Conservation (phyloP, 2,113 vertebrate genomes). For the Cygnus atratus region DNA sequence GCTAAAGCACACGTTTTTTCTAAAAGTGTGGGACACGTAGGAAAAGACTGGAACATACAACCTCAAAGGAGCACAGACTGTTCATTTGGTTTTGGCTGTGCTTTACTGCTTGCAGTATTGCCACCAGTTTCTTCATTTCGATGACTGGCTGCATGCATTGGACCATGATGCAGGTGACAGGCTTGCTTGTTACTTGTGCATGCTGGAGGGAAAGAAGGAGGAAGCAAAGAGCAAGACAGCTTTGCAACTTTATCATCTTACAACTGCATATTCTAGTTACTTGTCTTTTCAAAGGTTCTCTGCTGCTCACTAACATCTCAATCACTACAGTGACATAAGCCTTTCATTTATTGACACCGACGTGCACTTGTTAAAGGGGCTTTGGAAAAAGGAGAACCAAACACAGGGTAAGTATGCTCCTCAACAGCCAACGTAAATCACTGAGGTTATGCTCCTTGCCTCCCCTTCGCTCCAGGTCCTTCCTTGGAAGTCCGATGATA, state of each 20-base stretch:
- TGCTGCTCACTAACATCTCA: neutral
- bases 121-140: neutral
- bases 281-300: fast-evolving
- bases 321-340: fast-evolving
- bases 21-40: fast-evolving
- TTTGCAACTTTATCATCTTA: neutral
- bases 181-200: fast-evolving
- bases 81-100: too few relatives aligned
- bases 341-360: fast-evolving
- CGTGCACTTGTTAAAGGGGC: too few relatives aligned
- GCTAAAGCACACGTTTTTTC: neutral
- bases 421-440: neutral
- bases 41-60: neutral
- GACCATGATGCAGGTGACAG: fast-evolving
- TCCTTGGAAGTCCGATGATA: neutral
- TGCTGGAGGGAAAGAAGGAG: neutral
- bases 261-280: neutral
- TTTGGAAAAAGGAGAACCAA: neutral
- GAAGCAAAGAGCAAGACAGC: neutral
- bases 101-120: neutral
- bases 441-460: fast-evolving
- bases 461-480: neutral
- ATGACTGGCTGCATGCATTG: fast-evolving
- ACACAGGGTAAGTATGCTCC: too few relatives aligned
- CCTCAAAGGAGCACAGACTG: neutral